A percentile compares a stretch with the other conserved stretches of the same genome.
phyloP scores from a whole-genome alignment of 2,888 invertebrate genomes.

The Gasteruption jaculator region DNA sequence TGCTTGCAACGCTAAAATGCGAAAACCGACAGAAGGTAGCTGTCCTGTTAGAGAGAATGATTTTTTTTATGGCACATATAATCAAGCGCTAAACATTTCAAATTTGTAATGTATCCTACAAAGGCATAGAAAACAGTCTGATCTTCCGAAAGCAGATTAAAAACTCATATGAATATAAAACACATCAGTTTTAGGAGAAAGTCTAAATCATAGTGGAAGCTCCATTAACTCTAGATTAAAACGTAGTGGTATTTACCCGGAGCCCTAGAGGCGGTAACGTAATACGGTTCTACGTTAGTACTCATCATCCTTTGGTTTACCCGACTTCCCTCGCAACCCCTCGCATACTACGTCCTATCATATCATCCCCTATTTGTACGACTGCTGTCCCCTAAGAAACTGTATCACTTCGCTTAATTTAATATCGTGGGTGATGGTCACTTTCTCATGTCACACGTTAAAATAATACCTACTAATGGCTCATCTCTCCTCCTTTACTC shows the following conservation, averaged over 20 bases:
- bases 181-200: too few species aligned
- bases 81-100: too few species aligned
- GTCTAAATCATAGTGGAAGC: constrained; percentile 26
- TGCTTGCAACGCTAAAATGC: too few species aligned
- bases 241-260: constrained; percentile 40
- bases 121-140: too few species aligned
- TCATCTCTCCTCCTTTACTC: too few species aligned
- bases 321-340: constrained; percentile 20
- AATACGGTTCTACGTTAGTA: constrained; percentile 26
- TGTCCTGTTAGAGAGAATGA: too few species aligned
- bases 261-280: constrained; percentile 35
- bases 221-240: constrained; percentile 47
- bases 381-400: constrained; percentile 33
- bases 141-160: too few species aligned
- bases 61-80: too few species aligned
- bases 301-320: constrained; percentile 8
- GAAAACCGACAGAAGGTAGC: too few species aligned
- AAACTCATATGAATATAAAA: too few species aligned
- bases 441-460: constrained; percentile 17
- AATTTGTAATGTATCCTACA: too few species aligned
- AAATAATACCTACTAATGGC: constrained; percentile 43
- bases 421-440: constrained; percentile 32
- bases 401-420: constrained; percentile 37
- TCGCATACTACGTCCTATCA: constrained; percentile 9
- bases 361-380: constrained; percentile 32